Evolutionary conservation across 2,113 vertebrate genomes (phyloP).

Genomic region (Corythornis cristatus): DNA sequence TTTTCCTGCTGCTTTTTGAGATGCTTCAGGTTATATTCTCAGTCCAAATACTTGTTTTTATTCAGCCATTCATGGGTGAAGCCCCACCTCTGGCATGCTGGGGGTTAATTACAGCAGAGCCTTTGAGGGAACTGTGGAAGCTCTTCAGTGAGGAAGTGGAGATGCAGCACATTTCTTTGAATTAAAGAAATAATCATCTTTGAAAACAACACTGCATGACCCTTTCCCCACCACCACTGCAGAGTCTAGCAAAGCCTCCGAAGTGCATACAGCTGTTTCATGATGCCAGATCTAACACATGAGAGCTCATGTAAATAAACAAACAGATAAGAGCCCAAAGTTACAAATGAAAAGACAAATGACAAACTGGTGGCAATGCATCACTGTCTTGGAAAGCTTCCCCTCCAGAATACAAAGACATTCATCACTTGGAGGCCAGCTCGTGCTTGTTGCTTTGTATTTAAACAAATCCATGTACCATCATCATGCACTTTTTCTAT

Average conservation of each 20-base stretch:
- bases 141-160: not conserved
- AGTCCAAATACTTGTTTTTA: not conserved
- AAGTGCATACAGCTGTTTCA: not conserved
- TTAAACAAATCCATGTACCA: constrained; percentile 46
- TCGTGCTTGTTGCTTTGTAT: constrained; percentile 39
- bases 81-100: not conserved
- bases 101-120: not conserved
- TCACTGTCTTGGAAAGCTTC: constrained; percentile 50
- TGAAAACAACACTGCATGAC: not conserved
- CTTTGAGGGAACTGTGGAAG: not conserved
- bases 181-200: not conserved
- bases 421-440: constrained; percentile 23
- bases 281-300: not conserved
- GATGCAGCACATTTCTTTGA: not conserved
- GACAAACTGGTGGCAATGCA: constrained; percentile 39
- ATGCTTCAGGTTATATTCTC: not conserved
- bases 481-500: constrained; percentile 35
- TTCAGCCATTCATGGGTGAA: not conserved
- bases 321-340: not conserved
- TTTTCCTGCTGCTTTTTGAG: not conserved
- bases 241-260: not conserved
- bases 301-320: not conserved
- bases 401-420: constrained; percentile 26
- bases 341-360: constrained; percentile 32
- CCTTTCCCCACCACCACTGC: not conserved